Evolutionary conservation across 2,888 invertebrate species (phyloP).

Genomic region (Brenthis ino): DNA sequence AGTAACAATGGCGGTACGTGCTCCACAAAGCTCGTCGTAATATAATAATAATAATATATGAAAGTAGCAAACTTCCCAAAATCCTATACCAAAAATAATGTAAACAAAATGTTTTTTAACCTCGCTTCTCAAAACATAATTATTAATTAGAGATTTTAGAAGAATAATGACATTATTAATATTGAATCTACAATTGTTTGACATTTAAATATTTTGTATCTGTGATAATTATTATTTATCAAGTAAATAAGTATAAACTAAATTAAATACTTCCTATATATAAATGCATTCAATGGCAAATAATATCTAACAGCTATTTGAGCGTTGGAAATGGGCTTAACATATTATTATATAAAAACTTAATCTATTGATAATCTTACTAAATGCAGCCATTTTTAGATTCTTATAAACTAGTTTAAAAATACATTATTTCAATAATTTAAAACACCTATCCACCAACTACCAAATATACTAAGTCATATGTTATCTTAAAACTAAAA

Average conservation of each 20-base stretch:
- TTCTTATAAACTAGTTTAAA: not conserved
- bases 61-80: slow-evolving; percentile 29
- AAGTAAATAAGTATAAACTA: not conserved
- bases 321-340: slow-evolving; percentile 31
- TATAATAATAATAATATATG: slow-evolving; percentile 11
- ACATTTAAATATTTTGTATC: not conserved
- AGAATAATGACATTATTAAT: too few relatives aligned
- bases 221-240: not conserved
- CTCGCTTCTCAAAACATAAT: too few relatives aligned
- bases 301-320: slow-evolving; percentile 24
- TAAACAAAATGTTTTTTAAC: too few relatives aligned
- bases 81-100: not conserved
- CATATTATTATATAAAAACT: slow-evolving; percentile 4
- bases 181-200: too few relatives aligned
- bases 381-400: slow-evolving; percentile 28
- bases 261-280: slow-evolving; percentile 11
- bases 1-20: too few relatives aligned
- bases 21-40: too few relatives aligned
- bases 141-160: too few relatives aligned
- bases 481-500: too few relatives aligned
- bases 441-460: not conserved
- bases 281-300: slow-evolving; percentile 29
- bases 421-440: not conserved
- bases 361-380: slow-evolving; percentile 23
- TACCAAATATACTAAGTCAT: too few relatives aligned